Evolutionary conservation across 2,797 vertebrate species (phyloP).

Genomic region (Buphagus erythrorhynchus): DNA sequence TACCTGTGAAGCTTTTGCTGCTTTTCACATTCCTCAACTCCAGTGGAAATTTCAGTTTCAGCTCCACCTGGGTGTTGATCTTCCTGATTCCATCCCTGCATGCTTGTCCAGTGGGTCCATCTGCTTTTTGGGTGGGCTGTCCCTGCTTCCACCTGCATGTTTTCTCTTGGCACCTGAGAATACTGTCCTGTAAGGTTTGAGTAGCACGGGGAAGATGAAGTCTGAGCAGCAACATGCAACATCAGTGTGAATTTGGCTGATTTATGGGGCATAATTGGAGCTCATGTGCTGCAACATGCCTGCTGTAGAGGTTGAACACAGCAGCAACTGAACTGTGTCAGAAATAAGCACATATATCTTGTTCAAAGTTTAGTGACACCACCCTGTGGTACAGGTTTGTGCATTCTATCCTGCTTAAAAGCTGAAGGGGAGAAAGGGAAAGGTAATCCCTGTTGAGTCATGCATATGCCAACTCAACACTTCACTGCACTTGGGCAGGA

Average conservation of each 20-base stretch:
- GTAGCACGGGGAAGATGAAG: neutral
- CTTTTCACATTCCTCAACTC: neutral
- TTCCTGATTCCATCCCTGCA: neutral
- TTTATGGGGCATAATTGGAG: neutral
- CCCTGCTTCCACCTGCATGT: neutral
- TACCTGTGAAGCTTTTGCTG: neutral
- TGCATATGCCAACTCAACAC: neutral
- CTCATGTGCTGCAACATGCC: neutral
- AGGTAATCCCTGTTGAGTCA: neutral
- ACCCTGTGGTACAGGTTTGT: neutral
- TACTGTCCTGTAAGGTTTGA: neutral
- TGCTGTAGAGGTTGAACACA: neutral
- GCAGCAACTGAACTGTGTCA: neutral
- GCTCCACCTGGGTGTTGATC: rapidly evolving
- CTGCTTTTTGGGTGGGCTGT: neutral
- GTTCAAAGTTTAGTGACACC: neutral
- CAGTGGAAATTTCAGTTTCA: neutral
- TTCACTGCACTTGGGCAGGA: neutral
- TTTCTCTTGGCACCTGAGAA: neutral
- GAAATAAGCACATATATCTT: neutral
- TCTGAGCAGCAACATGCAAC: neutral
- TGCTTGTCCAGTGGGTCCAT: neutral
- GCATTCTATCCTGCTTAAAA: neutral
- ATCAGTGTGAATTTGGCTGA: neutral
- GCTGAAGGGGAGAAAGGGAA: neutral